Base-by-base conservation (phyloP, 2,888 invertebrate genomes). In the Spodoptera littoralis region DNA sequence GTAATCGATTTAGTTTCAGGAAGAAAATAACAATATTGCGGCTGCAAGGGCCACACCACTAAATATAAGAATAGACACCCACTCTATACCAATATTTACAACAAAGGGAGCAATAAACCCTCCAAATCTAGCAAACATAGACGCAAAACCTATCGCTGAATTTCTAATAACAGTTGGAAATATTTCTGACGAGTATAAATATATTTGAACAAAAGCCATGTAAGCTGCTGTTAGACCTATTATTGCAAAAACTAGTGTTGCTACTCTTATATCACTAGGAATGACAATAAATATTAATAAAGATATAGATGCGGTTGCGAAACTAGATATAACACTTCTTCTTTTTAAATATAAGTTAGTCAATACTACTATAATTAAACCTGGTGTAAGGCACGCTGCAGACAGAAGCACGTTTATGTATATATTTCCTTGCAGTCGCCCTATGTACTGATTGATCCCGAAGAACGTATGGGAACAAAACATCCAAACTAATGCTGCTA, bases 391-490 rank as follows among this genome's bases (percentile, higher is more conserved):
- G 43, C 84, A 85, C 2, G 82, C 76, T 6, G 91, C 97, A 12
- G 97, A 97, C 5, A 98, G 88, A 55, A 97, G 96, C 47, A 98
- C 97, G 84, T 98, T 98, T 2, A 97, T 70, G 84, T 98, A 98
- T 56, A 98, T 95, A 82, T 98, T 95, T 3, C 98, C 98, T 58
- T 96, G 96, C 13, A 97, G 91, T 66, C 96, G 96, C 0, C 97
- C 97, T 54, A 97, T 96, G 84, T 97, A 98, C 83, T 98, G 97
- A 24, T 97, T 96, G 45, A 98, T 95, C 0, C 98, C 98, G 80
- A 97, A 98, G 88, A 97, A 97, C 53, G 97, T 96, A 86, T 98
- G 95, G 5, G 98, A 96, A 60, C 97, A 97, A 5, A 97, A 97
- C 68, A 97, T 92, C 98, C 98, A 98, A 76, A 96, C 96, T 66